Percentiles rank a stretch among this genome's conserved stretches.
Conservation (phyloP, 92 coral and sea anemone genomes). For the Heteractis magnifica region DNA sequence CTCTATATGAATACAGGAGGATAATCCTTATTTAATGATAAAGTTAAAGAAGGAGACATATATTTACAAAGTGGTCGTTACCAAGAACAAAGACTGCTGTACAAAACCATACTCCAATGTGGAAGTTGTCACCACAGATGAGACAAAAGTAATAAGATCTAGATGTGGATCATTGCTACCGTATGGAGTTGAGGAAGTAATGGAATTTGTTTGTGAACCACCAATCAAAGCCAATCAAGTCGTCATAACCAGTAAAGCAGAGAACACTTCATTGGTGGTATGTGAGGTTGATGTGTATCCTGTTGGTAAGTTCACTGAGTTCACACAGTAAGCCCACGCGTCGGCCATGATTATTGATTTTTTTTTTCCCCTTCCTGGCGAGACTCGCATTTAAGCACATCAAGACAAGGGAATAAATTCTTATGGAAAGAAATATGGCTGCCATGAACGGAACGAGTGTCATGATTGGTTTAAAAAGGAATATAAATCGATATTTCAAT, state of each 20-base stretch:
- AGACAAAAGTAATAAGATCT: neutral
- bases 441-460: too few species aligned
- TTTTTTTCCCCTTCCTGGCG: too few species aligned
- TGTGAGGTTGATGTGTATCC: conserved; percentile 37
- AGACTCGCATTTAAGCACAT: too few species aligned
- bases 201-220: conserved; percentile 23
- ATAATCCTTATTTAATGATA: conserved; percentile 1
- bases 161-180: conserved; percentile 18
- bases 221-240: neutral
- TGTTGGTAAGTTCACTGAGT: conserved; percentile 26
- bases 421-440: too few species aligned
- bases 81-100: conserved; percentile 31
- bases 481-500: too few species aligned
- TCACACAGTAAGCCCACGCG: too few species aligned
- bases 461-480: too few species aligned
- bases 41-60: neutral
- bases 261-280: conserved; percentile 26
- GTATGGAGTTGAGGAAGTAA: conserved; percentile 22
- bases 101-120: conserved; percentile 5
- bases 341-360: too few species aligned
- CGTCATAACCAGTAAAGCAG: neutral
- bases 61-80: conserved; percentile 17
- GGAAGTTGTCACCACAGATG: neutral
- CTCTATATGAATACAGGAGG: neutral
- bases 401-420: too few species aligned